These are phyloP conservation scores for Masnerella sp. DNA, from an alignment of 2,888 invertebrate genomes.

Conservation along the genomic window DNA sequence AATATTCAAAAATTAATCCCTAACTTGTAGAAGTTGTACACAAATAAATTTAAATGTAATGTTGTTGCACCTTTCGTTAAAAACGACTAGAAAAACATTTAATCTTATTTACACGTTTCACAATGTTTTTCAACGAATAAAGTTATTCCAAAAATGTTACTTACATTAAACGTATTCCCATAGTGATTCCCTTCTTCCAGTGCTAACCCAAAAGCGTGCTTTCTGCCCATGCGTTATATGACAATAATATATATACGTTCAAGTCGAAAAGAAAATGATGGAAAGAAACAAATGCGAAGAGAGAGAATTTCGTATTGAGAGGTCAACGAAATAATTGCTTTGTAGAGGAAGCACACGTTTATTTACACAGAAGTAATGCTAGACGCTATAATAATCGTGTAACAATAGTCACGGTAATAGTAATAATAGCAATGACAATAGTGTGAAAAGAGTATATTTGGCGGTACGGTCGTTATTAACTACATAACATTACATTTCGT, in stretches of 20 bases:
- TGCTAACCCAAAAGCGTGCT: constrained; percentile 1
- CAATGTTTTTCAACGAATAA: too few relatives aligned
- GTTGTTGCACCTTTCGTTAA: too few relatives aligned
- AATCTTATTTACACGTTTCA: too few relatives aligned
- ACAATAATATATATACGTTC: not conserved
- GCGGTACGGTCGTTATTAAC: constrained; percentile 49
- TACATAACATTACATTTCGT: constrained; percentile 57
- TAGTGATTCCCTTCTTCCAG: too few relatives aligned
- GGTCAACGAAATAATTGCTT: constrained; percentile 69
- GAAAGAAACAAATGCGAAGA: constrained; percentile 39
- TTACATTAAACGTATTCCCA: too few relatives aligned
- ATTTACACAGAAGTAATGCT: constrained; percentile 74
- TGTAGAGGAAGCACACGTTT: constrained; percentile 76
- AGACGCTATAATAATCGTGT: constrained; percentile 61
- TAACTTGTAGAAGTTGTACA: too few relatives aligned
- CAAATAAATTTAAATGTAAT: too few relatives aligned
- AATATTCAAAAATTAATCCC: too few relatives aligned
- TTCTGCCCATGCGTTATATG: constrained; percentile 4
- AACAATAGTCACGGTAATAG: constrained; percentile 63
- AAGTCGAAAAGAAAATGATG: constrained; percentile 60
- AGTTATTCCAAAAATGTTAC: too few relatives aligned
- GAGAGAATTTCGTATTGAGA: constrained; percentile 62
- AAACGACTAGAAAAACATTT: too few relatives aligned
- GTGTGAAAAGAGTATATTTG: constrained; percentile 58
- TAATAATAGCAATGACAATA: constrained; percentile 62